Conservation (phyloP, 2,888 invertebrate genomes). For the Parnassius mnemosyne region DNA sequence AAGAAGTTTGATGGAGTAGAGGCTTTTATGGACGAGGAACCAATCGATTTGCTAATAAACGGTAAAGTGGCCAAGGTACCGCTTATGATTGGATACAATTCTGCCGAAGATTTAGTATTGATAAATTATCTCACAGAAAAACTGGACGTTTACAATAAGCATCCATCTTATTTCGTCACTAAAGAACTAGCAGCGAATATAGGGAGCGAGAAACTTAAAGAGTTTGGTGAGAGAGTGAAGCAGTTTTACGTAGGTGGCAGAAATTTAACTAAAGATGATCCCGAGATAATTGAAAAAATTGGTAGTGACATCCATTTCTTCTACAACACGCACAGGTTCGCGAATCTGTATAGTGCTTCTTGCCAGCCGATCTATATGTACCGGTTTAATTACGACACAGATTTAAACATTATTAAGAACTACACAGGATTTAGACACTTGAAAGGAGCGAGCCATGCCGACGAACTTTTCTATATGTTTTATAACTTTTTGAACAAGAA, state of each 20-base stretch:
- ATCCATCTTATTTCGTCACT: conserved; percentile 47
- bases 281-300: conserved; percentile 30
- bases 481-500: conserved; percentile 47
- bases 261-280: conserved; percentile 34
- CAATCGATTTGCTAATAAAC: conserved; percentile 42
- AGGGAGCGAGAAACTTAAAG: conserved; percentile 36
- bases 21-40: conserved; percentile 48
- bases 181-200: conserved; percentile 45
- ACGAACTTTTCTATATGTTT: conserved; percentile 59
- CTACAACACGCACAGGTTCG: conserved; percentile 37
- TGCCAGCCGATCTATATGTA: conserved; percentile 35
- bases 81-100: conserved; percentile 53
- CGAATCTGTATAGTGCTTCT: conserved; percentile 30
- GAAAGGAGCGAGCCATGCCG: conserved; percentile 56
- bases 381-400: conserved; percentile 38
- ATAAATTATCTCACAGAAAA: conserved; percentile 41
- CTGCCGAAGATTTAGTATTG: conserved; percentile 51
- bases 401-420: conserved; percentile 38
- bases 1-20: conserved; percentile 46
- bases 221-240: conserved; percentile 48
- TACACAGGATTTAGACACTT: conserved; percentile 23
- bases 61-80: conserved; percentile 49
- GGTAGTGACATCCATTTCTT: conserved; percentile 36
- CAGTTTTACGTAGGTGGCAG: conserved; percentile 48
- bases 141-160: conserved; percentile 39